Conservation (phyloP, 2,888 invertebrate species). For the Cremastobaeus sp. region DNA sequence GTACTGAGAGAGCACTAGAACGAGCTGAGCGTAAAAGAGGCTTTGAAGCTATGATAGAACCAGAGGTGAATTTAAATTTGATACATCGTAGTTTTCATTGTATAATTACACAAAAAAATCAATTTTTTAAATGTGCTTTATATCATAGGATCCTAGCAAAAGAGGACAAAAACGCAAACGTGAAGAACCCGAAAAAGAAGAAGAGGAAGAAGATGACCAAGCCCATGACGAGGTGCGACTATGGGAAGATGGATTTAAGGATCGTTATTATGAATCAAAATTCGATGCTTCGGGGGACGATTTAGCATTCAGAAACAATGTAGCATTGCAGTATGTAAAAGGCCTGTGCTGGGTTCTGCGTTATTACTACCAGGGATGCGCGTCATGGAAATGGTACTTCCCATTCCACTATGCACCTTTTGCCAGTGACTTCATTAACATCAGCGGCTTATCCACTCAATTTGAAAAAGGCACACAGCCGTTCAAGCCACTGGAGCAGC, state of each 20-base stretch:
- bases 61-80: conserved; percentile 70
- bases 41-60: conserved; percentile 80
- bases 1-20: conserved; percentile 63
- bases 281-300: conserved; percentile 89
- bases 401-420: conserved; percentile 99
- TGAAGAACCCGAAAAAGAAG: conserved; percentile 79
- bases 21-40: conserved; percentile 65
- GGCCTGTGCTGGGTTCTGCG: conserved; percentile 99
- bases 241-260: conserved; percentile 99
- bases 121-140: not conserved
- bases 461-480: conserved; percentile 94
- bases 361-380: conserved; percentile 99
- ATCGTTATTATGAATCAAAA: conserved; percentile 97
- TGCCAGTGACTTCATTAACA: conserved; percentile 98
- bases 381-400: conserved; percentile 99
- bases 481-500: conserved; percentile 98
- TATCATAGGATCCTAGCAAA: conserved; percentile 62
- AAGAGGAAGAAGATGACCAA: conserved; percentile 84
- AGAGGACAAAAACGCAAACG: conserved; percentile 80
- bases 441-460: conserved; percentile 89
- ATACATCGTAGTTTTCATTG: too few relatives aligned
- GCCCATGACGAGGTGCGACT: conserved; percentile 92
- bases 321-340: conserved; percentile 95
- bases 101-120: too few relatives aligned
- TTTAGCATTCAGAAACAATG: conserved; percentile 90